These are phyloP conservation scores for Pyrrhia umbra DNA, from an alignment of 2,888 invertebrate species.

Conservation along the genomic window DNA sequence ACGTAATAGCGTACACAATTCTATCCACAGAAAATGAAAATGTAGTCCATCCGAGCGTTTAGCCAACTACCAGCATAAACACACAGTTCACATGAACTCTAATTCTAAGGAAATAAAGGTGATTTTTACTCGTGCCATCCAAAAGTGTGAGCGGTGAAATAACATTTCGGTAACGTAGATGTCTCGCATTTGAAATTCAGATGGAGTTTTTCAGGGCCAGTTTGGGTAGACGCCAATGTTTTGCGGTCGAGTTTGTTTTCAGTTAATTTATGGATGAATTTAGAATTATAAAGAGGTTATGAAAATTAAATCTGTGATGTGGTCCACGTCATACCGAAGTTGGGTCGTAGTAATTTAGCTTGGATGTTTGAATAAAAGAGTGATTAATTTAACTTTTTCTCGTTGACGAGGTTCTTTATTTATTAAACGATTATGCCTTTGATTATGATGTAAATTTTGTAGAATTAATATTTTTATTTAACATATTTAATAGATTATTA, in stretches of 20 bases:
- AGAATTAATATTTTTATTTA: neutral
- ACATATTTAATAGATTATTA: no score
- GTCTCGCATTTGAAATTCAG: constrained; percentile 80
- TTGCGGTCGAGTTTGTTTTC: constrained; percentile 78
- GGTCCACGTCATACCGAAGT: constrained; percentile 38
- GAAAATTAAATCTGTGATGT: constrained; percentile 62
- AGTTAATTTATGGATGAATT: constrained; percentile 80
- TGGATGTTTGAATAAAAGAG: constrained; percentile 54
- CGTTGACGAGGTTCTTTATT: constrained; percentile 34
- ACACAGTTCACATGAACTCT: constrained; percentile 37
- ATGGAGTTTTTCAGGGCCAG: constrained; percentile 76
- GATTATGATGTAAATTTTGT: neutral
- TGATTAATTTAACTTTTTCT: constrained; percentile 53
- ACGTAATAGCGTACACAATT: constrained; percentile 61
- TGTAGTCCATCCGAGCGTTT: constrained; percentile 72
- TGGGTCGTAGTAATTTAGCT: constrained; percentile 43
- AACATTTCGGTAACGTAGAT: constrained; percentile 72
- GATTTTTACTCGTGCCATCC: constrained; percentile 40
- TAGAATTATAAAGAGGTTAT: constrained; percentile 65
- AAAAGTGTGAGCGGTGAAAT: constrained; percentile 60
- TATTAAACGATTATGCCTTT: constrained; percentile 25
- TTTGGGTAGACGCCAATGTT: constrained; percentile 79
- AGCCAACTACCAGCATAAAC: constrained; percentile 72
- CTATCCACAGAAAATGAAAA: constrained; percentile 74
- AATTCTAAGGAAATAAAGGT: constrained; percentile 43